Base-by-base conservation (phyloP, 2,888 invertebrate species). In the Iphiclides podalirius region DNA sequence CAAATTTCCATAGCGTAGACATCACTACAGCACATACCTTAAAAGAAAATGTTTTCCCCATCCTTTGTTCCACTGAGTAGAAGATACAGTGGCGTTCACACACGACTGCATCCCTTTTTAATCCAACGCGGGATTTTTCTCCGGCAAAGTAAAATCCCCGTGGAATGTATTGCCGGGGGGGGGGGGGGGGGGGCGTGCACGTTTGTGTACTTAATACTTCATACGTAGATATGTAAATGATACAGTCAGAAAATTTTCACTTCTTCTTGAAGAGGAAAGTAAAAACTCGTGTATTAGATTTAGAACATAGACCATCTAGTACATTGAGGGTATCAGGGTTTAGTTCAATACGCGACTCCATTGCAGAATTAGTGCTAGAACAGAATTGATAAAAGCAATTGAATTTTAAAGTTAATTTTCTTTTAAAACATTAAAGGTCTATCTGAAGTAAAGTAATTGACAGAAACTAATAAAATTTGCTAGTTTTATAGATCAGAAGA, bases 41-140 rank as follows among this genome's bases (percentile, higher is more conserved):
- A 65, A 55, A 69, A 66, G 72, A 74, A 71, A 81, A 79, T 83
- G 76, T 78, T 79, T 75, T 75, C 74, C 74, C 74, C 70, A 58
- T 75, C 74, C 79, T 82, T 85, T 85, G 84, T 85, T 75, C 78
- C 61, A 57, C 60, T 34, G 61, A 66, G 65, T 66, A 65, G 62
- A 65, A 83, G 84, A 86, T 82, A 83, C 84, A 79, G 75, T 74
- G 60, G 67, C 75, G 80, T 79, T 84, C 85, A 84, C 84, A 86
- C 86, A 84, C 77, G 82, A 70, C 63, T 75, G 86, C 72, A 56
- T 76, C 77, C 75, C 79, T 80, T 79, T 84, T 82, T 85, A 84
- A 86, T 85, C 80, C 75, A 54, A 64, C 72, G 62, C 31, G 56
- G 71, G 72, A 69, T 75, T 76, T 77, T 82, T 77, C 79, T 76